A percentile compares a stretch with the other conserved stretches of the same genome.
phyloP scores from a whole-genome alignment of 2,888 invertebrate species.

The Noctuana brunneofusca region DNA sequence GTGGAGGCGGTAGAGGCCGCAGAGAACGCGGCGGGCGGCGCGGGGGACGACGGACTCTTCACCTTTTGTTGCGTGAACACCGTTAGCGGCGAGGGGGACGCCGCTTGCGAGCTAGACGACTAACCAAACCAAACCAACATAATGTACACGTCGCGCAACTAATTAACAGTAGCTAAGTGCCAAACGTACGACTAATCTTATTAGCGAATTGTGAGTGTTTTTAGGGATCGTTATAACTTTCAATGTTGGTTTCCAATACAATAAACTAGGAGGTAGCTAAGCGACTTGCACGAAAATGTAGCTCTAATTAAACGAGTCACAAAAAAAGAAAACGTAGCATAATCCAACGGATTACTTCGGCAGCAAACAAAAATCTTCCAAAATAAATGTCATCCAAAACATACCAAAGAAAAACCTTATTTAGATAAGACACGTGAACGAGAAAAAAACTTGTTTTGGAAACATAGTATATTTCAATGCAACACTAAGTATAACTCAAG shows the following conservation, averaged over 20 bases:
- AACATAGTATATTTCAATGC: conserved; percentile 75
- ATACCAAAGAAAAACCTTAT: conserved; percentile 54
- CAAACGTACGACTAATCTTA: conserved; percentile 23
- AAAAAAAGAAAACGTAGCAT: conserved; percentile 42
- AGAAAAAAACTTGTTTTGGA: conserved; percentile 55
- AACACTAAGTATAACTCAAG: conserved; percentile 73
- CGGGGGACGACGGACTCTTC: conserved; percentile 53
- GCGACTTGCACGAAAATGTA: conserved; percentile 76
- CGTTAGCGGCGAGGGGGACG: conserved; percentile 68
- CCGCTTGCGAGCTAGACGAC: conserved; percentile 70
- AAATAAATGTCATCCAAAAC: conserved; percentile 75
- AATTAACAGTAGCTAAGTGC: conserved; percentile 29
- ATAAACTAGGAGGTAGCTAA: conserved; percentile 44
- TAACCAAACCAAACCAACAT: conserved; percentile 71
- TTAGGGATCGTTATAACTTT: neutral
- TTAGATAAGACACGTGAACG: conserved; percentile 36
- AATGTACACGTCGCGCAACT: conserved; percentile 53
- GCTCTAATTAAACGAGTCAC: conserved; percentile 44
- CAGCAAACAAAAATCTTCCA: conserved; percentile 74
- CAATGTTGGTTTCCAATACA: neutral
- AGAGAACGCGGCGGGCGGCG: conserved; percentile 36
- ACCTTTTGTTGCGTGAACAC: conserved; percentile 66
- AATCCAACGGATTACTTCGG: conserved; percentile 45
- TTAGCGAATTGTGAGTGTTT: conserved; percentile 18
- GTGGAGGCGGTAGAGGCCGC: conserved; percentile 48